Conservation (phyloP, 37 sponge, comb jelly and placozoan species). For the Crambe crambe region DNA sequence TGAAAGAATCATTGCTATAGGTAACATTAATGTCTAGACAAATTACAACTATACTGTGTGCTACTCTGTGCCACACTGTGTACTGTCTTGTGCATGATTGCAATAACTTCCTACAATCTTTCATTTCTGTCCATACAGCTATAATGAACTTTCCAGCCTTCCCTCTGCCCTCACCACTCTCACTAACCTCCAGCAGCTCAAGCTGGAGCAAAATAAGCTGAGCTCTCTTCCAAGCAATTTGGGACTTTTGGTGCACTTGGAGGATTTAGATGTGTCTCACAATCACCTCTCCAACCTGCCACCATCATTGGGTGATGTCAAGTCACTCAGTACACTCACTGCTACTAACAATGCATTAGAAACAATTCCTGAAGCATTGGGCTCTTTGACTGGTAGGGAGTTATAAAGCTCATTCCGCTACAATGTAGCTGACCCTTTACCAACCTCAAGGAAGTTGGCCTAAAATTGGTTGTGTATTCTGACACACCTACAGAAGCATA, state of each 20-base stretch:
- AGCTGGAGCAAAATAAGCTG: slow-evolving; percentile 74
- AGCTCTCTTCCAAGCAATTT: slow-evolving; percentile 38
- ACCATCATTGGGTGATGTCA: slow-evolving; percentile 33
- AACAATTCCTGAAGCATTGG: slow-evolving; percentile 45
- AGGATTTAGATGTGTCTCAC: slow-evolving; percentile 66
- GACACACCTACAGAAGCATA: too few species aligned
- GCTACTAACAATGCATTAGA: slow-evolving; percentile 44
- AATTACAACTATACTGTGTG: too few species aligned
- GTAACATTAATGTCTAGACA: too few species aligned
- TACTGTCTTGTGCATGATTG: too few species aligned
- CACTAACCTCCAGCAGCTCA: slow-evolving; percentile 32
- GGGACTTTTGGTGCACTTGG: slow-evolving; percentile 16
- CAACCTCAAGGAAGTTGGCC: too few species aligned
- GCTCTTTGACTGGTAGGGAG: slow-evolving; percentile 33
- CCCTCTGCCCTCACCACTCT: slow-evolving; percentile 31
- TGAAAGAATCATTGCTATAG: too few species aligned
- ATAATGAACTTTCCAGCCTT: slow-evolving; percentile 51
- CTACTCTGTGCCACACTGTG: too few species aligned
- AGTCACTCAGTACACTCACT: slow-evolving; percentile 16
- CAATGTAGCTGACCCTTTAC: too few species aligned
- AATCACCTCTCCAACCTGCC: slow-evolving; percentile 61
- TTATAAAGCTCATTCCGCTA: too few species aligned
- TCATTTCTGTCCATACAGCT: slow-evolving; percentile 36
- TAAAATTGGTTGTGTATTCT: too few species aligned
- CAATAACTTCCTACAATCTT: too few species aligned